Evolutionary conservation across 2,113 vertebrate genomes (phyloP), one percentile per base, ranked within the genome.

Genomic region (Leptobrachium ailaonicum): DNA sequence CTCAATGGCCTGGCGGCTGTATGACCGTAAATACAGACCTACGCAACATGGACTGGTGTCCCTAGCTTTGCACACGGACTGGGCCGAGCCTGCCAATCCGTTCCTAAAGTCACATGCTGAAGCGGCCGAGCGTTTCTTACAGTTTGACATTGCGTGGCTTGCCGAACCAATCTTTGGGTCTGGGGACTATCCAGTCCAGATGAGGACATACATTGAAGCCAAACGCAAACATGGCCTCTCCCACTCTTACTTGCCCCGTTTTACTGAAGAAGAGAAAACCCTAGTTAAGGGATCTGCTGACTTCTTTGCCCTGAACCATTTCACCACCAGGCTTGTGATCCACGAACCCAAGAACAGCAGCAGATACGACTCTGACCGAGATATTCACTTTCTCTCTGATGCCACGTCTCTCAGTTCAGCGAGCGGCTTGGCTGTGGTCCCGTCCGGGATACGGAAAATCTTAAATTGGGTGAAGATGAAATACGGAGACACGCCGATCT

Each of bases 291-390:
- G 95, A 1, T 84, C 96, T 0, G 88, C 96, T 64, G 94, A 97
- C 86, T 99, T 99, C 62, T 95, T 93, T 0, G 95, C 96, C 0
- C 84, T 99, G 41, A 98, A 96, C 84, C 98, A 99, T 87, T 99
- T 98, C 82, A 99, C 97, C 44, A 99, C 97, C 0, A 91, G 94
- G 47, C 90, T 98, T 63, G 94, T 98, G 75, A 86, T 92, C 69
- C 93, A 93, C 0, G 86, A 86, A n/a, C 71, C 50, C 54, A 82
- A 84, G 72, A 84, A 84, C 0, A 88, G 88, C 75, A 92, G 85
- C 87, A 86, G 80, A 75, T 85, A 89, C 11, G 83, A 87, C 12
- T 85, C 82, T 1, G 94, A 96, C 76, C 89, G 90, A 3, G 93
- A 91, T 66, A 90, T 94, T 47, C 82, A 88, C 2, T 92, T 92